phyloP scores from a whole-genome alignment of 2,888 invertebrate genomes.

The Brachycybe producta region DNA sequence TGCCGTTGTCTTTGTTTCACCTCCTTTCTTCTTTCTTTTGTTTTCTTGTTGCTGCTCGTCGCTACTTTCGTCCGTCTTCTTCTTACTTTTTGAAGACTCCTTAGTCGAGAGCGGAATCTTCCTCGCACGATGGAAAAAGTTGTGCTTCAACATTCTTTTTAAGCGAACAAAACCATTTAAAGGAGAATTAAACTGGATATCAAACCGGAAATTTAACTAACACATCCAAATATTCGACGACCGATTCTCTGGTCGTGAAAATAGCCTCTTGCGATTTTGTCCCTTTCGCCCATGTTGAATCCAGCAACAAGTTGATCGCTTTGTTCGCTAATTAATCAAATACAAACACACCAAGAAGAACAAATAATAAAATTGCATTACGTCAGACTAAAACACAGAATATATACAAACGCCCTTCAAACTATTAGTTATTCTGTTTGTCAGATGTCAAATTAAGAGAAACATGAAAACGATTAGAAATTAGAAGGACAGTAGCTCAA shows the following conservation, averaged over 20 bases:
- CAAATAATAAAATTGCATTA: slow-evolving; percentile 14
- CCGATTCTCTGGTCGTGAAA: slow-evolving; percentile 68
- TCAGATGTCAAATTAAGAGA: no score
- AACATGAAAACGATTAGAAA: no score
- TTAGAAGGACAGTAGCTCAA: no score
- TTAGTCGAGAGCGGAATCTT: slow-evolving; percentile 65
- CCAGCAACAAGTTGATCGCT: slow-evolving; percentile 80
- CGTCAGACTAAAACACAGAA: no score
- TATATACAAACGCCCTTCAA: no score
- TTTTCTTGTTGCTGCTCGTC: slow-evolving; percentile 36
- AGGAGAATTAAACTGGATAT: slow-evolving; percentile 10
- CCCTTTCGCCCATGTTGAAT: slow-evolving; percentile 67
- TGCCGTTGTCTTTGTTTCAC: no score
- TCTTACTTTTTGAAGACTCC: slow-evolving; percentile 39
- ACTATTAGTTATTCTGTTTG: no score
- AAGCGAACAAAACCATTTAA: slow-evolving; percentile 1
- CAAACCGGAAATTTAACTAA: slow-evolving; percentile 21
- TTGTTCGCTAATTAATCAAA: slow-evolving; percentile 44
- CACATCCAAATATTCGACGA: slow-evolving; percentile 61
- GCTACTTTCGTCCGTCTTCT: slow-evolving; percentile 37
- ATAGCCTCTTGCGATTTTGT: slow-evolving; percentile 47
- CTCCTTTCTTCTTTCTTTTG: slow-evolving; percentile 39
- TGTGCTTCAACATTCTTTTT: slow-evolving; percentile 66
- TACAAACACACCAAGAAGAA: slow-evolving; percentile 20
- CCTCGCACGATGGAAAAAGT: slow-evolving; percentile 88